phyloP scores from a whole-genome alignment of 2,797 vertebrate genomes.

The Brachyrhaphis roseni region DNA sequence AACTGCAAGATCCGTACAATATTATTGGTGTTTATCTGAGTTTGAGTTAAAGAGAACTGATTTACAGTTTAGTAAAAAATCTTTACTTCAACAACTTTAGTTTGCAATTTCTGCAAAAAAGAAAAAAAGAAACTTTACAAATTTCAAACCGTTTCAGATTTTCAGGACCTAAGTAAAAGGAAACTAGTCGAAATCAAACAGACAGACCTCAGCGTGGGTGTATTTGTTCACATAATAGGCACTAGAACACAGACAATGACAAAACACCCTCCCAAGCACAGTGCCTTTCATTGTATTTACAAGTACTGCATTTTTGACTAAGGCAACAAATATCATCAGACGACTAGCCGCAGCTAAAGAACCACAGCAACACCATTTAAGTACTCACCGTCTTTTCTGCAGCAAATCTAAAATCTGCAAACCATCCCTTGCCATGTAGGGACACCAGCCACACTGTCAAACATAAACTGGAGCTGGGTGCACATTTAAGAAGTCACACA shows the following conservation, averaged over 20 bases:
- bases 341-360: background rate
- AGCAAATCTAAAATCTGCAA: conserved; percentile 26
- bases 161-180: background rate
- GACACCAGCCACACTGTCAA: conserved; percentile 10
- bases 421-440: conserved; percentile 1
- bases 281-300: background rate
- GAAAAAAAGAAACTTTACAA: background rate
- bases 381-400: conserved; percentile 12
- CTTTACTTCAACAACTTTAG: background rate
- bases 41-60: background rate
- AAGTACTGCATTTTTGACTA: background rate
- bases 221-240: conserved; percentile 17
- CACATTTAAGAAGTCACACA: background rate
- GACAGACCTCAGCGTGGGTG: background rate
- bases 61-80: background rate
- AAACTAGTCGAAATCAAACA: background rate
- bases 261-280: background rate
- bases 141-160: background rate
- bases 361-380: conserved; percentile 28
- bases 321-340: conserved; percentile 9
- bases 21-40: background rate
- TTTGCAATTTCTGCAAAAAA: background rate
- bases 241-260: conserved; percentile 1
- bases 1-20: background rate
- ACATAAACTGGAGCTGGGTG: conserved; percentile 11